Evolutionary conservation across 2,888 invertebrate species (phyloP), one percentile per base, ranked within the genome.

Genomic region (Nephrotoma guestfalica): DNA sequence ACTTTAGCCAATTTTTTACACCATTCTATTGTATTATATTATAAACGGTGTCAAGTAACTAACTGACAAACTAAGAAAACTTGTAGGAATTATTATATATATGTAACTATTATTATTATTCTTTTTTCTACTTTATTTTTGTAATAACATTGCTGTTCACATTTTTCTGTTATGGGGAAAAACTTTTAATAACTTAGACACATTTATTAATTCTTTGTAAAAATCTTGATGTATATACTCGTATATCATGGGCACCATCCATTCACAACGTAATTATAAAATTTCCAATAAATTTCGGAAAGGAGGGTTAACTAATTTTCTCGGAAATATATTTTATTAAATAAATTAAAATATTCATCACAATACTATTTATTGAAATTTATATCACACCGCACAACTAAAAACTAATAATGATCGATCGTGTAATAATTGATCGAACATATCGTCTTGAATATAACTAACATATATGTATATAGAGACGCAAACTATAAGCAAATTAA

Each of bases 11-110:
- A 41, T 41, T n/a, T 84, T 84, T 84, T 84, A 84, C 84, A 84
- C 84, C 84, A 84, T 18, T 47, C 11, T 3, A 71, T 84, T 84
- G 15, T 84, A 84, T 71, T 71, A 71, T 71, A 71, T 71, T 71
- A 30, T 30, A 84, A 84, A 84, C 84, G 84, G 84, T 84, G 84
- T 84, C 84, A 84, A 83, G 83, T 83, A 83, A 83, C 83, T 83
- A 83, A 84, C 84, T 84, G 84, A 42, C 84, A 84, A 41, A 41
- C 71, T 30, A 30, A 71, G 41, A 84, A 84, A 84, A 84, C n/a
- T 41, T 42, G 84, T 84, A 41, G 15, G 84, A 84, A 84, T 42
- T 84, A 42, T 84, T 41, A n/a, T 84, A 84, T 84, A 83, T 18
- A 40, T 18, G 5, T 6, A 1, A 6, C 18, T 57, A 11, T 18